These are phyloP conservation scores for Apistogramma diplotaenia DNA, from an alignment of 2,113 vertebrate genomes.

Conservation along the genomic window DNA sequence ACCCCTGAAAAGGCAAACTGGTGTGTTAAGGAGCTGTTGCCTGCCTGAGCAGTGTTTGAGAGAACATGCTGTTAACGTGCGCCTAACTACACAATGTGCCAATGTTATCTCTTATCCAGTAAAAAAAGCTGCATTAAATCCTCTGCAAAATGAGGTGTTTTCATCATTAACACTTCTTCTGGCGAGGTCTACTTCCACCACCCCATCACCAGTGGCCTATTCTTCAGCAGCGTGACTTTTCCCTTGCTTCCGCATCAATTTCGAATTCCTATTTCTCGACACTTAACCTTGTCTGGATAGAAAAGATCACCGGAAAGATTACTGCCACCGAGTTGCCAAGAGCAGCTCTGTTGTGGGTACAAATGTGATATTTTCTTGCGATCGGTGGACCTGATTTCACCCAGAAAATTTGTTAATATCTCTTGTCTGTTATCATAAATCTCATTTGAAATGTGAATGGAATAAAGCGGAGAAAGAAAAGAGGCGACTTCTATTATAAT, in stretches of 20 bases:
- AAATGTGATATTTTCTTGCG: slow-evolving; percentile 19
- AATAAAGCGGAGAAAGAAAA: background rate
- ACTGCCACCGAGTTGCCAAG: background rate
- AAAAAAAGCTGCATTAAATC: slow-evolving; percentile 19
- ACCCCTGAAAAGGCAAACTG: slow-evolving; percentile 23
- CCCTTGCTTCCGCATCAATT: slow-evolving; percentile 13
- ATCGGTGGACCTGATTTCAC: slow-evolving; percentile 18
- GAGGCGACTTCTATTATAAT: background rate
- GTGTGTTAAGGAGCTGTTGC: slow-evolving; percentile 1
- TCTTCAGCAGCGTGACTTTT: slow-evolving; percentile 10
- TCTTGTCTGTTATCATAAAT: background rate
- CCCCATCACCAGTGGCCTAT: background rate
- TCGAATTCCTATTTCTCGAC: slow-evolving; percentile 7
- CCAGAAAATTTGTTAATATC: background rate
- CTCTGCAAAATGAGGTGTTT: background rate
- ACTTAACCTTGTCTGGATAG: slow-evolving; percentile 15
- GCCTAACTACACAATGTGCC: slow-evolving; percentile 3
- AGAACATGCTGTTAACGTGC: slow-evolving; percentile 24
- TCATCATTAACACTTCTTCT: slow-evolving; percentile 9
- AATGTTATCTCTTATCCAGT: slow-evolving; percentile 12
- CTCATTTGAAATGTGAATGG: background rate
- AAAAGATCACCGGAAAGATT: slow-evolving; percentile 27
- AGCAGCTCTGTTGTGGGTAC: background rate
- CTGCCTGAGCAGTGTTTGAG: background rate
- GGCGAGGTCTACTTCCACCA: background rate